Conservation (phyloP, 2,888 invertebrate species). For the Athalia cordata region DNA sequence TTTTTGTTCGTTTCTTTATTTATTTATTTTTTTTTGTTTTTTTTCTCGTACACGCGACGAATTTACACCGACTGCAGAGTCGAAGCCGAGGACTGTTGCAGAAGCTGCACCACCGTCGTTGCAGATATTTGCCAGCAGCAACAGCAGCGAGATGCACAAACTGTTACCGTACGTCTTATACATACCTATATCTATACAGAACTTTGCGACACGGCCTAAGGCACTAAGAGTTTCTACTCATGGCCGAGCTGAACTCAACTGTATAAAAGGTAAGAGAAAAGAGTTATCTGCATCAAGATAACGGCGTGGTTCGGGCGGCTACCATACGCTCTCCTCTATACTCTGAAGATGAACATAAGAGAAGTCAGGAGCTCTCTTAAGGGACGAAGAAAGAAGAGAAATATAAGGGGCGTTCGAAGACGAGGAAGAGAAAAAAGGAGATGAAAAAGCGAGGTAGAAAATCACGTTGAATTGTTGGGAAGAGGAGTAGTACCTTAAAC, state of each 20-base stretch:
- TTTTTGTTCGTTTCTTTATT: too few relatives aligned
- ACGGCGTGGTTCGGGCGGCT: slow-evolving; percentile 37
- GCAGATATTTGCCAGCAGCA: too few relatives aligned
- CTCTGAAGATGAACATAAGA: slow-evolving; percentile 13
- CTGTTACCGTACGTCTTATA: too few relatives aligned
- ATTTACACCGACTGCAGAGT: too few relatives aligned
- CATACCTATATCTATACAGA: slow-evolving; percentile 3
- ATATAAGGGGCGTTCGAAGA: neutral
- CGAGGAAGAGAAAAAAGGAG: neutral
- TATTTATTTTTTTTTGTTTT: too few relatives aligned
- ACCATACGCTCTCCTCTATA: slow-evolving; percentile 35
- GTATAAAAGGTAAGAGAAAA: slow-evolving; percentile 44
- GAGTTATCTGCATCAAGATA: slow-evolving; percentile 60
- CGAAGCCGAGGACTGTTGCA: too few relatives aligned
- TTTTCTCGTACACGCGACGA: too few relatives aligned
- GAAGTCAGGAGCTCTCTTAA: slow-evolving; percentile 29
- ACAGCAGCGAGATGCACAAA: too few relatives aligned
- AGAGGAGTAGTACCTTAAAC: slow-evolving; percentile 3
- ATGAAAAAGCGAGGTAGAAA: neutral
- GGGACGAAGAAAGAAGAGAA: slow-evolving; percentile 5
- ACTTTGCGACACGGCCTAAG: slow-evolving; percentile 39
- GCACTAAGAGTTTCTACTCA: slow-evolving; percentile 14
- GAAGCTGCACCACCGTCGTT: too few relatives aligned
- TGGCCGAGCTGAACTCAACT: neutral
- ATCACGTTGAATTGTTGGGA: slow-evolving; percentile 10